These are phyloP conservation scores for Stegodyphus dumicola DNA, from an alignment of 1,140 invertebrate species.

Conservation along the genomic window DNA sequence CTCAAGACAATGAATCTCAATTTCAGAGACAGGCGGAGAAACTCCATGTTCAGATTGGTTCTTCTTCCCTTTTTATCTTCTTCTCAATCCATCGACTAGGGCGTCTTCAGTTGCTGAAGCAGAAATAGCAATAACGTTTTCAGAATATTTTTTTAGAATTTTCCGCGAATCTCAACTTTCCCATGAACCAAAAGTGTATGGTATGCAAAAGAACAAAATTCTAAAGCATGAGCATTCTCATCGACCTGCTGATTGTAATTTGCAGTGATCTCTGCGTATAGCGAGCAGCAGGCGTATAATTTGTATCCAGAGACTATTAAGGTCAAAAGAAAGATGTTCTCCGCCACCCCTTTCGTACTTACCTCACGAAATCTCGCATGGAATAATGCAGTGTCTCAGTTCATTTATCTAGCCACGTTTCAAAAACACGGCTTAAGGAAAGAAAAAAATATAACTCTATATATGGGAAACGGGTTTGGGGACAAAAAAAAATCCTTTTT, in stretches of 20 bases:
- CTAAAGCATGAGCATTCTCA: neutral
- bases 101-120: too few relatives aligned
- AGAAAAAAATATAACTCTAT: constrained; percentile 18
- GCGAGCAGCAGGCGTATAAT: constrained; percentile 36
- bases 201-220: too few relatives aligned
- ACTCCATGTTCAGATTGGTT: too few relatives aligned
- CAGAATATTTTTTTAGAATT: too few relatives aligned
- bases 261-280: constrained; percentile 31
- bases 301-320: constrained; percentile 56
- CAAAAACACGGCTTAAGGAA: constrained; percentile 43
- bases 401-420: constrained; percentile 55
- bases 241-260: constrained; percentile 2
- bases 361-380: constrained; percentile 14
- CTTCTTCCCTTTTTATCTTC: too few relatives aligned
- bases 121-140: too few relatives aligned
- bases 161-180: too few relatives aligned
- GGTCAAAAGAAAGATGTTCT: constrained; percentile 58
- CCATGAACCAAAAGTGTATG: too few relatives aligned
- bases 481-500: constrained; percentile 22
- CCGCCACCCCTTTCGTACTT: neutral
- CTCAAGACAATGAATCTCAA: too few relatives aligned
- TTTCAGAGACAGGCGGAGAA: too few relatives aligned
- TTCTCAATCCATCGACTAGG: too few relatives aligned
- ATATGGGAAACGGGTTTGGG: constrained; percentile 1
- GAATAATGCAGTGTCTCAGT: constrained; percentile 54